Conservation (phyloP, 2,888 invertebrate species). For the Lasioglossum pauxillum region DNA sequence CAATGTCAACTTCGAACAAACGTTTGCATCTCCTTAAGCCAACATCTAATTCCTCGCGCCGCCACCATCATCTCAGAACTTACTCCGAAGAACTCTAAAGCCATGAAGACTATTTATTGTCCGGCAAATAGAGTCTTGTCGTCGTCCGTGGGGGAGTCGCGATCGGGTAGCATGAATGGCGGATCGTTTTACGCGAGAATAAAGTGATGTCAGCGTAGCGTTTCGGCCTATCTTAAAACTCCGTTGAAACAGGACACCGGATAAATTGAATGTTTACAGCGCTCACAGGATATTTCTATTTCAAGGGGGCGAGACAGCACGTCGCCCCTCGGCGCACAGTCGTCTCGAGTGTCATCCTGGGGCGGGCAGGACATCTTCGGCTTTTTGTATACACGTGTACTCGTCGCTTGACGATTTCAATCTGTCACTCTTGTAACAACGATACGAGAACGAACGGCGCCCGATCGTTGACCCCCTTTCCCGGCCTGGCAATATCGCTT, state of each 20-base stretch:
- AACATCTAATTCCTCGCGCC: background rate
- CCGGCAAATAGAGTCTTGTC: constrained; percentile 11
- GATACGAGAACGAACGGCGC: background rate
- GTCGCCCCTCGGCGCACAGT: constrained; percentile 37
- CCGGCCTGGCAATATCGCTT: constrained; percentile 41
- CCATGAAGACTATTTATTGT: background rate
- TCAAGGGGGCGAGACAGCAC: constrained; percentile 29
- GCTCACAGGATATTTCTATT: constrained; percentile 44
- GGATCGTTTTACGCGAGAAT: constrained; percentile 58
- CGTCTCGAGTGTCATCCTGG: constrained; percentile 57
- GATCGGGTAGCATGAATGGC: constrained; percentile 35
- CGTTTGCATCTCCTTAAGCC: background rate
- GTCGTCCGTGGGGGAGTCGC: constrained; percentile 8
- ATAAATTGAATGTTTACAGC: constrained; percentile 80
- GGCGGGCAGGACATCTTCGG: constrained; percentile 25
- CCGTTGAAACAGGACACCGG: constrained; percentile 78
- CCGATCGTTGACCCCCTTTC: constrained; percentile 39
- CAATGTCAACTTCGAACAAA: background rate
- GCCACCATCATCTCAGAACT: background rate
- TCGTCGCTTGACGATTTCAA: constrained; percentile 12
- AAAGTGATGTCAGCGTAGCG: constrained; percentile 47
- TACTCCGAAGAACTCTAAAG: background rate
- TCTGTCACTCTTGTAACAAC: constrained; percentile 22
- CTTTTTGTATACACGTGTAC: background rate
- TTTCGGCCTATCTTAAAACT: constrained; percentile 75